Conservation (phyloP, 2,888 invertebrate species). For the Agonopterix heracliana region DNA sequence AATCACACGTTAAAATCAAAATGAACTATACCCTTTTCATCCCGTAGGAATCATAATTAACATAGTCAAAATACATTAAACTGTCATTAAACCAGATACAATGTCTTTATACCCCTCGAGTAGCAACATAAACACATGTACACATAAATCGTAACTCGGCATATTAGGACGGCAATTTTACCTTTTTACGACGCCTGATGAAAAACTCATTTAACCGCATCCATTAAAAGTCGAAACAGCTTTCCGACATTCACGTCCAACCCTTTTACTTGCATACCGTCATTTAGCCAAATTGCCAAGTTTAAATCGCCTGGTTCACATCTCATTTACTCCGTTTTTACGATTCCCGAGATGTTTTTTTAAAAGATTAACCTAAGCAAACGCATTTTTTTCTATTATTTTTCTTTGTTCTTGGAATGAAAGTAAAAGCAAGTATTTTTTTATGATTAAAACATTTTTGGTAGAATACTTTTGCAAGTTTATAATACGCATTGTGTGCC, state of each 20-base stretch:
- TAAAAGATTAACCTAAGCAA: constrained; percentile 12
- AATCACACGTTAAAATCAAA: too few species aligned
- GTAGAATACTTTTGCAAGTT: too few species aligned
- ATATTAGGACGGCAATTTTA: not conserved
- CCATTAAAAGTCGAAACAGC: constrained; percentile 16
- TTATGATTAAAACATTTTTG: too few species aligned
- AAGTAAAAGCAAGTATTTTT: not conserved
- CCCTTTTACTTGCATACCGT: constrained; percentile 29
- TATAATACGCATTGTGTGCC: too few species aligned
- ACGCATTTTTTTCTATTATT: constrained; percentile 1
- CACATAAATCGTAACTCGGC: too few species aligned
- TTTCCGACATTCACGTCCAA: constrained; percentile 16
- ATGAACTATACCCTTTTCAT: too few species aligned
- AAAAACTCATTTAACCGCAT: constrained; percentile 16
- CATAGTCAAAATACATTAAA: too few species aligned
- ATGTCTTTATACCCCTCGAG: too few species aligned
- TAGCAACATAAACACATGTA: too few species aligned
- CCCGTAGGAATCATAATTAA: too few species aligned
- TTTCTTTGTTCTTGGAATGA: not conserved
- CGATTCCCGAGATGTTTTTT: constrained; percentile 29
- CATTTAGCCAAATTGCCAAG: constrained; percentile 52
- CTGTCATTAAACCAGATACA: too few species aligned
- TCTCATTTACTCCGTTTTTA: constrained; percentile 58
- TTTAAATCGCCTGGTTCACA: constrained; percentile 57
- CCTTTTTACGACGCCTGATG: constrained; percentile 3